Conservation (phyloP, 2,113 vertebrate genomes). For the Empidonax traillii region DNA sequence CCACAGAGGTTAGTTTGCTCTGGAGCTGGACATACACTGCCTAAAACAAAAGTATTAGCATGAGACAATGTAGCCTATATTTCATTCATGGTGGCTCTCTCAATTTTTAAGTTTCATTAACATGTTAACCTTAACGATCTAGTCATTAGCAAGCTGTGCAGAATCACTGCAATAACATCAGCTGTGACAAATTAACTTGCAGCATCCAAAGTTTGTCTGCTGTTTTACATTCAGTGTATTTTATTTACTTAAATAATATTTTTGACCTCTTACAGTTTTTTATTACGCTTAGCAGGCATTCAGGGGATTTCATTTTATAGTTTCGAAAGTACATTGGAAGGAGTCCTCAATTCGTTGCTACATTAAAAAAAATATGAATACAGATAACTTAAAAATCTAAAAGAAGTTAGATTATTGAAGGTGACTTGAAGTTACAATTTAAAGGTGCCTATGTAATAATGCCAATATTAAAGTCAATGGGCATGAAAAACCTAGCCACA, state of each 20-base stretch:
- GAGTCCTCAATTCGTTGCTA: neutral
- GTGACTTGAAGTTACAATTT: neutral
- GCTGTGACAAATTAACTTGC: neutral
- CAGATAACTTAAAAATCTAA: neutral
- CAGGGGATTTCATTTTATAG: neutral
- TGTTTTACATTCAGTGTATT: neutral
- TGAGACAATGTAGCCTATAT: neutral
- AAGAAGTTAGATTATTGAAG: neutral
- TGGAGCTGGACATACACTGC: neutral
- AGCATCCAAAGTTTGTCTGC: neutral
- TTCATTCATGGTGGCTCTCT: neutral
- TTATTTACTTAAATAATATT: neutral
- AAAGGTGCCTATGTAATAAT: neutral
- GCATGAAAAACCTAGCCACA: neutral
- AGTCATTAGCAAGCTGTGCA: neutral
- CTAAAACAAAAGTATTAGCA: neutral
- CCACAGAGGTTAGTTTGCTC: neutral
- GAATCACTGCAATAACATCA: neutral
- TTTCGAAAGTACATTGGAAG: neutral
- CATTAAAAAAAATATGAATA: neutral
- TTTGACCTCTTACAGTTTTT: neutral
- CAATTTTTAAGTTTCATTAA: neutral
- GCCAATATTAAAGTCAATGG: neutral
- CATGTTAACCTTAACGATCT: neutral
- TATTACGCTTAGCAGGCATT: neutral